These are phyloP conservation scores for Zoroaster sp. DNA, from an alignment of 53 echinoderm and acorn worm genomes.

Conservation along the genomic window DNA sequence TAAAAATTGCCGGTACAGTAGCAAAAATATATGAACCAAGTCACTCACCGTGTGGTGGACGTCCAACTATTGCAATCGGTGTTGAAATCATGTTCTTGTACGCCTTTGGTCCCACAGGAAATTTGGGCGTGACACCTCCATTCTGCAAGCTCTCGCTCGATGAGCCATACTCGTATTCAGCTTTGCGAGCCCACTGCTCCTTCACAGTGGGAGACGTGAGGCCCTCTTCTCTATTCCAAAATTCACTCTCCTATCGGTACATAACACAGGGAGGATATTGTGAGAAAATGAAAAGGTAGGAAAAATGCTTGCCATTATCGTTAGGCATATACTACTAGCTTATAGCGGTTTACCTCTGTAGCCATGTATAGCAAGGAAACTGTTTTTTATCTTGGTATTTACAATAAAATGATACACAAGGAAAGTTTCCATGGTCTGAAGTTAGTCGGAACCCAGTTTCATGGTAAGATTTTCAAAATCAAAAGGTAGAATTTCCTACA, in stretches of 20 bases:
- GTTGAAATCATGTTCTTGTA: slow-evolving; percentile 87
- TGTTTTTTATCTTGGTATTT: too few relatives aligned
- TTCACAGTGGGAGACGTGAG: slow-evolving; percentile 68
- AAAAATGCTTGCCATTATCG: neutral
- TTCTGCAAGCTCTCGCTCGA: slow-evolving; percentile 82
- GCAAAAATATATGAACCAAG: too few relatives aligned
- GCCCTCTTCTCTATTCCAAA: slow-evolving; percentile 74
- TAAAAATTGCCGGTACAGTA: too few relatives aligned
- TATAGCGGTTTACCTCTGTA: too few relatives aligned
- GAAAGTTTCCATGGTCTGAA: too few relatives aligned
- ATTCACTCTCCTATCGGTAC: slow-evolving; percentile 91
- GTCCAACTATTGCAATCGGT: slow-evolving; percentile 73
- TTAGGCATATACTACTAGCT: neutral
- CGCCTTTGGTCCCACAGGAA: slow-evolving; percentile 86
- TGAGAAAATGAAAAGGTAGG: too few relatives aligned
- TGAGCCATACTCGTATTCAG: slow-evolving; percentile 65
- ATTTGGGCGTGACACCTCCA: slow-evolving; percentile 76
- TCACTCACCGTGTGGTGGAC: slow-evolving; percentile 89
- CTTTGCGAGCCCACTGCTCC: slow-evolving; percentile 41
- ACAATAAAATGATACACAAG: too few relatives aligned
- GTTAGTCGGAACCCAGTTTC: too few relatives aligned
- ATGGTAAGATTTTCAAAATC: too few relatives aligned
- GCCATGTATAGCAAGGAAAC: too few relatives aligned
- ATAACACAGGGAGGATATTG: neutral
- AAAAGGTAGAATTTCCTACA: too few relatives aligned